Base-by-base conservation (phyloP, 23 tunicate species). In the Phallusia fumigata region DNA sequence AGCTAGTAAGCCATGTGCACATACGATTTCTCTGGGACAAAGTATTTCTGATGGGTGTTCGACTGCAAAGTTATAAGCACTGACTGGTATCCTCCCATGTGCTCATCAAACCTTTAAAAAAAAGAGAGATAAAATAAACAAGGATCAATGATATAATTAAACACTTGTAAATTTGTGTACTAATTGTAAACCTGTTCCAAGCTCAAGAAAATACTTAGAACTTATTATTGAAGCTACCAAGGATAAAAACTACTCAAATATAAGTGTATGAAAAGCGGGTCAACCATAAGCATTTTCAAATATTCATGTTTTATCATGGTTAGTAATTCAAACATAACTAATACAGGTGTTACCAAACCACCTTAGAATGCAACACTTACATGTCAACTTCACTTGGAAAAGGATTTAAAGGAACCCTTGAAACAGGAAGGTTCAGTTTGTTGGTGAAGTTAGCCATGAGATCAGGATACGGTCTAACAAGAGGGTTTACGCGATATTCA, bases 391-490 rank as follows among this genome's bases (percentile, higher is more conserved):
- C 89, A 52, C 93, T 53, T 19, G 92, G 93, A 47, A 93, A 88
- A 0, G 98, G 98, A 82, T 88, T 88, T 80, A 93, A 53, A 75
- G 85, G 80, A 65, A 88, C 53, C 31, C 79, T 64, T 49, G 51
- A 53, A 16, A 79, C 49, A 0, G 89, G 92, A 3, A 93, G 81
- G 36, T 53, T 81, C 18, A 94, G 53, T 73, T 94, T 94, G 85
- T 82, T 84, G 36, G 98, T 82, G 64, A 94, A 94, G 35, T 90
- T 76, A 53, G 98, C 94, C 86, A 86, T 79, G 34, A 94, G 79
- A 44, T 94, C 98, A 58, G 98, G 98, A 72, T 94, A 94, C 0
- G 93, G 90, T 36, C 94, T 85, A 21, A 64, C 18, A 0, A 89
- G 64, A 18, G 90, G 90, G 58, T 89, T 86, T 50, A 94, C 36